Conservation (phyloP, 2,113 vertebrate species). For the Pycnonotus jocosus region DNA sequence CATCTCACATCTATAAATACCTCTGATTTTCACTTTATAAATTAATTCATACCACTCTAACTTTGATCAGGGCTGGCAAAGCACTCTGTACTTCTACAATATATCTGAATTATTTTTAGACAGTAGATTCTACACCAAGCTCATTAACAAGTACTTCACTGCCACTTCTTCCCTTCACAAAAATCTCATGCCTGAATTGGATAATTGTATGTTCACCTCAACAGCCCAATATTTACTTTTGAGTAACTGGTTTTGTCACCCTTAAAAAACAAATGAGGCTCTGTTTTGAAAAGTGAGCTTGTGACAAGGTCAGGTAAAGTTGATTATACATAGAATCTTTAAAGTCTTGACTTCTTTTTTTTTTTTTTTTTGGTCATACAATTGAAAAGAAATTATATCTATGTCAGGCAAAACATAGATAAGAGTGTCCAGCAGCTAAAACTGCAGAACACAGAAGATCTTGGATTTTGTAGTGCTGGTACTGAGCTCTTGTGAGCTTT, state of each 20-base stretch:
- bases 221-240: neutral
- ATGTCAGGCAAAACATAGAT: neutral
- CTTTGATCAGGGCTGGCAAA: neutral
- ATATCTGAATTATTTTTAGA: neutral
- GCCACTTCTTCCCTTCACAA: neutral
- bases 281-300: neutral
- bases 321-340: neutral
- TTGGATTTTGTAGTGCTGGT: neutral
- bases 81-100: neutral
- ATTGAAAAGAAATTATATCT: neutral
- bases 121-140: neutral
- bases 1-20: conserved; percentile 1
- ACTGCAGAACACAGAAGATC: neutral
- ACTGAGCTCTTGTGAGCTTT: neutral
- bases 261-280: neutral
- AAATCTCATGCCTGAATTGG: neutral
- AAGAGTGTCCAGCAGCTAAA: neutral
- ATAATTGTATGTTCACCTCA: neutral
- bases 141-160: neutral
- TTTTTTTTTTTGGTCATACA: neutral
- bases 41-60: neutral
- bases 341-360: neutral
- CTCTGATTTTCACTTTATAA: neutral
- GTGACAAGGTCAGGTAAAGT: neutral
- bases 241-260: neutral